Base-by-base conservation (phyloP, 2,113 vertebrate species). In the Cariama cristata region DNA sequence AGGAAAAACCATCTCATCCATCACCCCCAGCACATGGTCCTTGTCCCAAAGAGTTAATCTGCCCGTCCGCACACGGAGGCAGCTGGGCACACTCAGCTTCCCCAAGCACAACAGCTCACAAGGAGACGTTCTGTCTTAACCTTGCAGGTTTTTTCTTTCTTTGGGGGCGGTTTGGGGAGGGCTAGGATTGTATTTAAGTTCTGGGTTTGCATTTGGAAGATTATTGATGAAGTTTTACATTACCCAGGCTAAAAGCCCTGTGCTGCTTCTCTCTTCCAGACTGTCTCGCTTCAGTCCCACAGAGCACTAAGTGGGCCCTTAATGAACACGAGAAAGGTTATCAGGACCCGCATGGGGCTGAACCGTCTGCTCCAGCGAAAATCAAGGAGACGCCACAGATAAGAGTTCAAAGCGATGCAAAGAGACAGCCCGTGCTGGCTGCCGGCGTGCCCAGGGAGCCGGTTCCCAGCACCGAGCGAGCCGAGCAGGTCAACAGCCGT, bases 311-410 rank as follows among this genome's bases (percentile, higher is more conserved):
- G 94, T 92, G 85, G 95, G 90, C 55, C 92, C 95, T 98, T 97
- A 97, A 96, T 83, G 97, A 97, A 87, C 81, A 52, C 58, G 85
- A 45, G 80, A 96, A 97, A 97, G 97, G 94, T 97, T 96, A 98
- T 97, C 96, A 68, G 91, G 92, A 79, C 73, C 74, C 84, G 68
- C 4, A 13, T 2, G 19, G 79, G 92, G 68, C 90, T 97, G 94
- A 58, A 33, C 38, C 5, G 95, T 63, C 95, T 80, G 93, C 93
- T 93, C 82, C 93, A 60, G 86, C 18, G 18, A 50, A 84, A 76
- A 55, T n/a, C 93, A 71, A 71, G 81, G 52, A 89, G 95, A 84
- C 84, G 88, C 81, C 92, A 79, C 38, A 79, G 97, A 97, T 92
- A 97, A 96, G 89, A 93, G 97, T 93, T 97, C 95, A 97, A 95